Evolutionary conservation across 2,113 vertebrate genomes (phyloP).

Genomic region (Stictonetta naevosa): DNA sequence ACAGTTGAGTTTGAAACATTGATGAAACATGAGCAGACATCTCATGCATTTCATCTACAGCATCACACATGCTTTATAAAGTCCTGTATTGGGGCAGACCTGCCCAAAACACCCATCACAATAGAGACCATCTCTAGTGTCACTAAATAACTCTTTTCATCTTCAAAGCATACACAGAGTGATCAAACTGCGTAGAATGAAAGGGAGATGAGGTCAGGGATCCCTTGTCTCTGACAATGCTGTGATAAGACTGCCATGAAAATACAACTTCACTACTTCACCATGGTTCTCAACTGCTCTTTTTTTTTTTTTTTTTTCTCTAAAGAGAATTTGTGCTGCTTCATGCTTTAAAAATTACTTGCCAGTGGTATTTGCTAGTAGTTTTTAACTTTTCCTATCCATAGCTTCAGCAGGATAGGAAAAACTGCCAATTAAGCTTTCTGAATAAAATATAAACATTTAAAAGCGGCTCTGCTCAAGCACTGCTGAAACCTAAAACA

Average conservation of each 20-base stretch:
- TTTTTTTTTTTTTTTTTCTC: neutral
- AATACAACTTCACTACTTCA: neutral
- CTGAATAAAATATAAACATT: conserved; percentile 60
- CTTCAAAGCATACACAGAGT: neutral
- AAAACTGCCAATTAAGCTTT: conserved; percentile 56
- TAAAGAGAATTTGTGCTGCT: neutral
- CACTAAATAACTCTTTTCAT: neutral
- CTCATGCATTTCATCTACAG: neutral
- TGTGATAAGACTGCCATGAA: neutral
- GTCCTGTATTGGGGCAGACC: fast-evolving
- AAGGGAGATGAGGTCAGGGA: neutral
- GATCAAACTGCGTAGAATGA: neutral
- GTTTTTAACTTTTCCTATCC: conserved; percentile 9
- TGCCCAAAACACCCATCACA: neutral
- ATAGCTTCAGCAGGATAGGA: conserved; percentile 9
- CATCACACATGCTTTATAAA: neutral
- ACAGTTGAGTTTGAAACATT: neutral
- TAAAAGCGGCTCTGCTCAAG: conserved; percentile 7
- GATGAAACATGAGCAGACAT: neutral
- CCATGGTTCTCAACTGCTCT: neutral
- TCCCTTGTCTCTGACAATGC: neutral
- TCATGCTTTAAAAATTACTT: neutral
- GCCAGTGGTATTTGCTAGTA: neutral
- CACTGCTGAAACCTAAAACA: conserved; percentile 23
- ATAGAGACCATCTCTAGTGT: fast-evolving